Percentiles rank a stretch among this genome's conserved stretches.
Conservation (phyloP, 1,140 invertebrate genomes). For the Drosophila truncata region DNA sequence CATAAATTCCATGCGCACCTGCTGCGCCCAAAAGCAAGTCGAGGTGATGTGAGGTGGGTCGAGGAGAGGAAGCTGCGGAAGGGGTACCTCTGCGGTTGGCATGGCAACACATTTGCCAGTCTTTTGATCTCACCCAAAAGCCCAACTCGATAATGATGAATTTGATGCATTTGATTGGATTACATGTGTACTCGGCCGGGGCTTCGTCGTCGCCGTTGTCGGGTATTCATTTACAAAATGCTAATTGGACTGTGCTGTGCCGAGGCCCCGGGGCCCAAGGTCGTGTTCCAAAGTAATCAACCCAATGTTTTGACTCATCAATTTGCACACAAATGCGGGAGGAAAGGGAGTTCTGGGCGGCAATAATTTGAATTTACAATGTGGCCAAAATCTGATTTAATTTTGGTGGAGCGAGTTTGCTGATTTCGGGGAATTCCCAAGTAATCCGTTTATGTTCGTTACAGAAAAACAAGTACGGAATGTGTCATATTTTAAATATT, state of each 20-base stretch:
- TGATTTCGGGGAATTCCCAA: neutral
- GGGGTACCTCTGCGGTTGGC: slow-evolving; percentile 17
- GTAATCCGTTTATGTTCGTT: slow-evolving; percentile 6
- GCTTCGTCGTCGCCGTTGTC: neutral
- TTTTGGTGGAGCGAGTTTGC: neutral
- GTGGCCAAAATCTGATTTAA: slow-evolving; percentile 22
- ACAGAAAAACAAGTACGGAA: neutral
- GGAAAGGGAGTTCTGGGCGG: neutral
- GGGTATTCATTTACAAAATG: slow-evolving; percentile 56
- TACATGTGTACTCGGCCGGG: slow-evolving; percentile 47
- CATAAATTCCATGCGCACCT: slow-evolving; percentile 67
- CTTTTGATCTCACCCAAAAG: slow-evolving; percentile 58
- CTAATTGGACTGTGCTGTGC: slow-evolving; percentile 53
- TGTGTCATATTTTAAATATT: neutral
- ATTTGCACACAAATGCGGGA: slow-evolving; percentile 13
- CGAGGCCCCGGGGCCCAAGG: slow-evolving; percentile 34
- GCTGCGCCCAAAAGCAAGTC: slow-evolving; percentile 24
- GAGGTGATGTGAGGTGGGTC: neutral
- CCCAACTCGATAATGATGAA: slow-evolving; percentile 58
- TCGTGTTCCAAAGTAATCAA: slow-evolving; percentile 33
- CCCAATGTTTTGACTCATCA: slow-evolving; percentile 9
- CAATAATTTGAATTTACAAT: slow-evolving; percentile 23
- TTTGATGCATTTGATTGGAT: slow-evolving; percentile 70
- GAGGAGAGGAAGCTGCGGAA: neutral
- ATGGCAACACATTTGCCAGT: slow-evolving; percentile 58